Evolutionary conservation across 2,113 vertebrate species (phyloP).

Genomic region (Ammospiza nelsoni): DNA sequence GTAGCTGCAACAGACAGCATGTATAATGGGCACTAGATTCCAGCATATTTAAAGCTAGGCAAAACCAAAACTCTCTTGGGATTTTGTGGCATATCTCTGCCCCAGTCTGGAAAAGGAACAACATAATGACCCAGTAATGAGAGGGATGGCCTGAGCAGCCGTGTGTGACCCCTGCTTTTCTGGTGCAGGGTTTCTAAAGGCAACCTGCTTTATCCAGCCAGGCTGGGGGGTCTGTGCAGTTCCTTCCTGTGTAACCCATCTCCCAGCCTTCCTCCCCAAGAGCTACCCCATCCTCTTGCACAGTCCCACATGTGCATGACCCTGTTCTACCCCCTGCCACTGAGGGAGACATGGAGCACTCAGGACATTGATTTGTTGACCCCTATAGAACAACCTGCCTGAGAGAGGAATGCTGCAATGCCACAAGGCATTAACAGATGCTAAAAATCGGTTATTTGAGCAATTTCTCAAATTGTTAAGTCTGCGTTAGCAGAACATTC

Average conservation of each 20-base stretch:
- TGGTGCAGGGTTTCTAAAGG: neutral
- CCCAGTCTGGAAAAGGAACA: neutral
- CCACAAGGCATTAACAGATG: neutral
- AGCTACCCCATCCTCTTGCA: neutral
- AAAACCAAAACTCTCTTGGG: neutral
- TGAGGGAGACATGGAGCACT: neutral
- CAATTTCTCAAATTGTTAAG: neutral
- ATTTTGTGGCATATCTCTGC: neutral
- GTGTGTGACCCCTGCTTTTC: neutral
- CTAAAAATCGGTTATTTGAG: neutral
- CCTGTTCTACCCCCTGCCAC: neutral
- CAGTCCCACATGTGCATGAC: rapidly evolving
- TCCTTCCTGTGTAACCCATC: neutral
- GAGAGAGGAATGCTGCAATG: rapidly evolving
- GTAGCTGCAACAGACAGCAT: neutral
- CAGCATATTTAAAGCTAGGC: neutral
- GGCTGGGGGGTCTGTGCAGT: neutral
- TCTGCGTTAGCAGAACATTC: neutral
- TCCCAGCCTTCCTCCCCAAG: neutral
- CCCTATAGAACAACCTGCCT: neutral
- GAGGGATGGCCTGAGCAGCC: neutral
- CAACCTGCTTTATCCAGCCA: neutral
- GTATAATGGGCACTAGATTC: neutral
- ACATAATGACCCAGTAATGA: neutral
- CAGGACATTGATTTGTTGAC: neutral